These are phyloP conservation scores for Lathamus discolor DNA, from an alignment of 2,113 vertebrate genomes.

Conservation along the genomic window DNA sequence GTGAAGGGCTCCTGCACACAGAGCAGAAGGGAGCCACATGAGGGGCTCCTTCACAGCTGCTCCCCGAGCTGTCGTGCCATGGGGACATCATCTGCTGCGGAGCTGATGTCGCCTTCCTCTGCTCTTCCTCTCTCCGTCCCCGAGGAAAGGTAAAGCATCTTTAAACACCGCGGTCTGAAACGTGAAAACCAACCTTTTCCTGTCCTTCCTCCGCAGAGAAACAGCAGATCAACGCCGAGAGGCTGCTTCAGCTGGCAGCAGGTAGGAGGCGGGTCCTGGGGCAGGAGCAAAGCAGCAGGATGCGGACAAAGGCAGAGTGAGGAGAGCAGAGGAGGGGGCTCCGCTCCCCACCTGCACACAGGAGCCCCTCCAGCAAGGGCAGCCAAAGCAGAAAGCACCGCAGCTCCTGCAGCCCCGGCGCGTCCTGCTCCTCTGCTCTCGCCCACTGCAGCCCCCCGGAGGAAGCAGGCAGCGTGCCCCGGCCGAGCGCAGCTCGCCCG, in stretches of 20 bases:
- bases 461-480: neutral
- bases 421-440: neutral
- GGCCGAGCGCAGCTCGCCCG: neutral
- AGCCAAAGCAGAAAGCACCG: neutral
- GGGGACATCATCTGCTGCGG: neutral
- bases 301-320: neutral
- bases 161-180: neutral
- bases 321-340: neutral
- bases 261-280: slow-evolving; percentile 6
- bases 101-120: neutral
- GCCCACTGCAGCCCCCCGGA: neutral
- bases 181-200: neutral
- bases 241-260: slow-evolving; percentile 43
- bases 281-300: neutral
- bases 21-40: slow-evolving; percentile 14
- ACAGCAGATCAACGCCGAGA: neutral
- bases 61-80: rapidly evolving
- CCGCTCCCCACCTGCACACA: neutral
- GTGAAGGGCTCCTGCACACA: neutral
- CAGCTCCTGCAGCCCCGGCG: neutral
- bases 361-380: neutral
- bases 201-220: slow-evolving; percentile 10
- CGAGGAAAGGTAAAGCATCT: neutral
- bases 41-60: neutral
- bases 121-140: neutral